These are phyloP conservation scores for Equus quagga DNA, from an alignment of 2,113 vertebrate species.

Conservation along the genomic window DNA sequence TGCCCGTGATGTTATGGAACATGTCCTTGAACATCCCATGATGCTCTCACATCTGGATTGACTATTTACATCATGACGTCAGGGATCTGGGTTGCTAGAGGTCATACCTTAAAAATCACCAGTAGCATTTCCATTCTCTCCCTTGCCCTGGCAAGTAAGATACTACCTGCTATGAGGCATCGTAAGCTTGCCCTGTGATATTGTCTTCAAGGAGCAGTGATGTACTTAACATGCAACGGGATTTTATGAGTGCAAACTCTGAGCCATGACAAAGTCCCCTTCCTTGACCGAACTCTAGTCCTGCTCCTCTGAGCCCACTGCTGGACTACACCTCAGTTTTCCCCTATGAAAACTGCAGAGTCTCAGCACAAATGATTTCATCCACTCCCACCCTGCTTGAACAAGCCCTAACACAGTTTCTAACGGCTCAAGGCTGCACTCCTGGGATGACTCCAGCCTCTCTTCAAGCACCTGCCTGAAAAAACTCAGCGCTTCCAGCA, in stretches of 20 bases:
- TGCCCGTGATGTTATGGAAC: neutral
- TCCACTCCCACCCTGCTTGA: neutral
- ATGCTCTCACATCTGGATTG: neutral
- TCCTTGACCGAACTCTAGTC: neutral
- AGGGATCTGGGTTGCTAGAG: neutral
- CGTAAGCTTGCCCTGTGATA: neutral
- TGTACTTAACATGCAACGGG: neutral
- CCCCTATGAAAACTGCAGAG: neutral
- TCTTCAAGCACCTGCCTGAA: neutral
- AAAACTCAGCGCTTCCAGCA: neutral
- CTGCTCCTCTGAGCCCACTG: neutral
- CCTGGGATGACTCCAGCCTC: neutral
- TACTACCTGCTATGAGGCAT: neutral
- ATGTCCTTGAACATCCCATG: neutral
- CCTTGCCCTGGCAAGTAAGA: neutral
- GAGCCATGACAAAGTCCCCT: neutral
- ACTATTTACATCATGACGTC: neutral
- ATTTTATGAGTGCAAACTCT: neutral
- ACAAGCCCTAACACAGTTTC: neutral
- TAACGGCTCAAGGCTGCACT: neutral
- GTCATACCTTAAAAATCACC: neutral
- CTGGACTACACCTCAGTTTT: neutral
- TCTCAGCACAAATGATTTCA: neutral
- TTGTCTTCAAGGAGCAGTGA: neutral
- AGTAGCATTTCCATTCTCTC: neutral